Conservation (phyloP, 2,113 vertebrate genomes). For the Charadrius vociferus region DNA sequence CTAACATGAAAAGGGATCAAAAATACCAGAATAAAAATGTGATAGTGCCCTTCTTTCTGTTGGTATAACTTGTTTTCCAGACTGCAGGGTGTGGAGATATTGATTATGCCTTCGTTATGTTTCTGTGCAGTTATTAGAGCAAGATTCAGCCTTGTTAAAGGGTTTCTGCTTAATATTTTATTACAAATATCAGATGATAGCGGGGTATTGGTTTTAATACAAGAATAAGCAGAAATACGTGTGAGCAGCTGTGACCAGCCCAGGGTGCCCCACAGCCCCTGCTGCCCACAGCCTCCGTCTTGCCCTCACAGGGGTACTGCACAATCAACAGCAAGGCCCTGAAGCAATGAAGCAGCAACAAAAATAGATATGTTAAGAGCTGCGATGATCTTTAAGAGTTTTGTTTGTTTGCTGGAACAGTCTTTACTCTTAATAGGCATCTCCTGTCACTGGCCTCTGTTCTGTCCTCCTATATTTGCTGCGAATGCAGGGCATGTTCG, state of each 20-base stretch:
- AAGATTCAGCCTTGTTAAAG: neutral
- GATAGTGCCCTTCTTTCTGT: neutral
- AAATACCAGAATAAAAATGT: neutral
- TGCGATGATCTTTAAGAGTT: neutral
- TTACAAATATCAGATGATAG: neutral
- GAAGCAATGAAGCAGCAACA: neutral
- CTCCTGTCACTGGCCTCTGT: neutral
- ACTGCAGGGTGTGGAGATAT: neutral
- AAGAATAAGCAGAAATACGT: neutral
- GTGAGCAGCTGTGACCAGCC: neutral
- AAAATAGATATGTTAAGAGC: neutral
- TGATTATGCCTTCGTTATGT: neutral
- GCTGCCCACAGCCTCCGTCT: neutral
- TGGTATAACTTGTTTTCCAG: neutral
- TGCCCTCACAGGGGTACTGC: accelerated
- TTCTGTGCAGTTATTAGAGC: neutral
- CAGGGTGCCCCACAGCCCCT: neutral
- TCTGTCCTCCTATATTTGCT: neutral
- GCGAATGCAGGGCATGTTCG: neutral
- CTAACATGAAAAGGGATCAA: neutral
- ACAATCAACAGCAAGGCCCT: neutral
- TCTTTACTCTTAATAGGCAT: neutral
- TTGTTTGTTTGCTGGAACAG: neutral
- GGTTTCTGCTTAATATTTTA: neutral
- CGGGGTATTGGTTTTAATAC: neutral